Evolutionary conservation across 2,113 vertebrate species (phyloP), one percentile per base, ranked within the genome.

Genomic region (Sprattus sprattus): DNA sequence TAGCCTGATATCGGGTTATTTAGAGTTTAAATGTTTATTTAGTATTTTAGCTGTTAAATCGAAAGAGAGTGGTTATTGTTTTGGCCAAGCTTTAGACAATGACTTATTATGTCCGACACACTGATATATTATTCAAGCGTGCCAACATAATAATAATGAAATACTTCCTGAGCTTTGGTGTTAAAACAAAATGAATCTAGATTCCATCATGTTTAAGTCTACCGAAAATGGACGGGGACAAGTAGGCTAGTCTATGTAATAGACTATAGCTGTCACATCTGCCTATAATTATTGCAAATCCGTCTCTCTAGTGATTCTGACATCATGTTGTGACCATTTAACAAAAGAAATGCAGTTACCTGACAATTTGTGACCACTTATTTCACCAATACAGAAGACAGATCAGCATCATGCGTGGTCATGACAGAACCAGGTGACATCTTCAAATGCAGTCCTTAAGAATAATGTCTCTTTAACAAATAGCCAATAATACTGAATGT

Each of bases 211-310:
- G 13, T 78, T 44, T 13, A 11, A 3, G 28, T 39, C 28, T 15
- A 32, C 71, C 32, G 71, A 78, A 39, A 75, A 16, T 13, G 67
- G 28, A 16, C 11, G 67, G 32, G 25, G 25, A 20, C 13, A 1
- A 75, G 67, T 39, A 75, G 67, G 67, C 67, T 75, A 15, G 67
- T 11, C 28, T 39, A 16, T 78, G 54, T 20, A 20, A 60, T 60
- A 60, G 54, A 78, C 28, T 39, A 39, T 32, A 39, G 28, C 25
- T 78, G 71, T 78, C 71, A 78, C 71, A 78, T 78, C 71, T 78
- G 71, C 71, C 71, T 78, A 78, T 78, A 78, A 78, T 78, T 78
- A 78, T 78, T 78, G 71, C 71, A 78, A 78, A 78, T 78, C 11
- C 28, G 71, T 78, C 71, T 78, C 71, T 28, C 71, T 32, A 39